Evolutionary conservation across 2,113 vertebrate species (phyloP), one percentile per base, ranked within the genome.

Genomic region (Mesocricetus auratus): DNA sequence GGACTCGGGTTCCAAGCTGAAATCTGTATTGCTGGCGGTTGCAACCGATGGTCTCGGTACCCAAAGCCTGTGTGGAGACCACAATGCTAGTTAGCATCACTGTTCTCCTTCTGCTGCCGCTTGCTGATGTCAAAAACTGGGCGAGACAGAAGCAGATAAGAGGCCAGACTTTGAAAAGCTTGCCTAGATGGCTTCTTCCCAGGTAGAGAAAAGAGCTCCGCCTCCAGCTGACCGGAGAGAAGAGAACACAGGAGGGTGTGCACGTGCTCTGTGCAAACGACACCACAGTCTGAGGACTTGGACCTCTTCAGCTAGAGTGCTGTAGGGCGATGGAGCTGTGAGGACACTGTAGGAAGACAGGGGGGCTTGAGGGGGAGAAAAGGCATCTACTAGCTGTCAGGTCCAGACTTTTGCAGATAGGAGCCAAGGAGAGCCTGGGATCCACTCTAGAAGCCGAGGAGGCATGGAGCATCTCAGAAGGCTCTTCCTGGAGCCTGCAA

Each of bases 221-320:
- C 39, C 21, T 36, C 64, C 21, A 50, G 45, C 86, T 87, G 68
- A 1, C 5, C 16, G 7, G 6, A n/a, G 31, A 22, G 62, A 36
- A 45, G n/a, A 64, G 13, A 42, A 45, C 7, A 5, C 45, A 22
- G 7, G 66, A 45, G 24, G 77, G 1, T 22, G 2, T 3, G 0
- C 1, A 0, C 3, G 3, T 19, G 19, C 5, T 2, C 1, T 1
- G 12, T 7, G 10, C 74, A 7, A 36, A 33, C 5, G 3, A 1
- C 0, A 0, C 92, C 3, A 26, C 1, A 9, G 26, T 10, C 12
- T 5, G 22, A 24, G 39, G 29, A 3, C 19, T 36, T 9, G 53
- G 29, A 68, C 53, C 5, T 10, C 42, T 13, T 47, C 12, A 13
- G 12, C 5, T 2, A 13, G 29, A 29, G 69, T 26, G 16, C 19